These are phyloP conservation scores for Pseudorhiza aurosa DNA, from an alignment of 30 jellyfish, hydroid and myxozoan species.

Conservation along the genomic window DNA sequence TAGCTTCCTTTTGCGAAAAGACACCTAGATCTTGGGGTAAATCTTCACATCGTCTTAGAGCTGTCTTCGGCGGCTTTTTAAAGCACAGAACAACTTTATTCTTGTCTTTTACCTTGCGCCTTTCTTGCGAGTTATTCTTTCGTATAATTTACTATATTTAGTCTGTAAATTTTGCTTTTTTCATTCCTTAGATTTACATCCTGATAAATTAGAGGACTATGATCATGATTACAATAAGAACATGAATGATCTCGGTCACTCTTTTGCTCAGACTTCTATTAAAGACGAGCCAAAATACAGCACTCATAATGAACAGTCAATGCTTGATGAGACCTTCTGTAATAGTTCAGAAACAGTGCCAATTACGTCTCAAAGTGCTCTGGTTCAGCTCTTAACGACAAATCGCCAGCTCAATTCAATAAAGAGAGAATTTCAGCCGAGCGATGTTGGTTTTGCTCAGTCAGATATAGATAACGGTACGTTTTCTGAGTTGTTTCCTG, in stretches of 20 bases:
- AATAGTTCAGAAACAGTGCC: not conserved
- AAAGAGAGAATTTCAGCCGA: constrained; percentile 2
- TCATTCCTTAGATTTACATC: constrained; percentile 12
- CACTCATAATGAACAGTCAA: not conserved
- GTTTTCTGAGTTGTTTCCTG: not conserved
- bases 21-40: too few relatives aligned
- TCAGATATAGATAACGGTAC: constrained; percentile 27
- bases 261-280: constrained; percentile 58
- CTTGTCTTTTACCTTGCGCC: too few relatives aligned
- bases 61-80: too few relatives aligned
- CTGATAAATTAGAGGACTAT: constrained; percentile 18
- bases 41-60: too few relatives aligned
- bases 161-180: too few relatives aligned
- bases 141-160: too few relatives aligned
- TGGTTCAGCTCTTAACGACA: constrained; percentile 23
- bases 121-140: too few relatives aligned
- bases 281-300: constrained; percentile 50
- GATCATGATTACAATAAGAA: constrained; percentile 58
- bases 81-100: too few relatives aligned
- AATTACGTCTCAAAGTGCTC: constrained; percentile 22
- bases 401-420: not conserved
- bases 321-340: constrained; percentile 2
- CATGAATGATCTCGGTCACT: constrained; percentile 41
- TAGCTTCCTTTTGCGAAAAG: too few relatives aligned
- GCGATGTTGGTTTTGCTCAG: not conserved